These are phyloP conservation scores for Tetraodon nigroviridis DNA, from an alignment of 2,113 vertebrate genomes.

Conservation along the genomic window DNA sequence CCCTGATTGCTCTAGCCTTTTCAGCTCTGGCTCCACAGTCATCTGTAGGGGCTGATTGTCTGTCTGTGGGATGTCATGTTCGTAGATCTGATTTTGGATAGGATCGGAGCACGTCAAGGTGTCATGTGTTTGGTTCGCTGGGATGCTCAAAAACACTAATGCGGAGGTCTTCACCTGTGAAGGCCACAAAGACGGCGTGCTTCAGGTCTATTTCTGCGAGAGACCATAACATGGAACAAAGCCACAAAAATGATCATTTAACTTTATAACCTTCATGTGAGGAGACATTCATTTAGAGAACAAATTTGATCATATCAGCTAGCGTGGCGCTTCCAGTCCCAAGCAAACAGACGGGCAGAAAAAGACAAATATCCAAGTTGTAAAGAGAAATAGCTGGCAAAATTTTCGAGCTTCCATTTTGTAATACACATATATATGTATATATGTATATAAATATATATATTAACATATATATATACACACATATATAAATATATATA, in stretches of 20 bases:
- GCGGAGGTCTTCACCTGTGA: slow-evolving; percentile 11
- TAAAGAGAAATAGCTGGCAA: not conserved
- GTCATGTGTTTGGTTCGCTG: slow-evolving; percentile 8
- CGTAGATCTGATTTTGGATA: rapidly evolving
- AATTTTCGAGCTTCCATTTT: slow-evolving; percentile 23
- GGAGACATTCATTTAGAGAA: too few relatives aligned
- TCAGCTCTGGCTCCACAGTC: rapidly evolving
- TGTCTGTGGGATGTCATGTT: rapidly evolving
- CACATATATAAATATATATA: too few relatives aligned
- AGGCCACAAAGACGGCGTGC: slow-evolving; percentile 36
- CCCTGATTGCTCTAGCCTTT: slow-evolving; percentile 32
- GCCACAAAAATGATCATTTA: not conserved
- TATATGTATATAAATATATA: too few relatives aligned
- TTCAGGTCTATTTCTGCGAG: slow-evolving; percentile 26
- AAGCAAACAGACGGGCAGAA: slow-evolving; percentile 1
- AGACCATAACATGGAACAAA: not conserved
- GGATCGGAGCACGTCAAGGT: not conserved
- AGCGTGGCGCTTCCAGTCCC: slow-evolving; percentile 15
- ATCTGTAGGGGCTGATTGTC: rapidly evolving
- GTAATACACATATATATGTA: not conserved
- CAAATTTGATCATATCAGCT: slow-evolving; percentile 6
- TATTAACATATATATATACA: too few relatives aligned
- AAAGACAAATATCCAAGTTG: slow-evolving; percentile 28
- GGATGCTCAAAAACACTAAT: not conserved
- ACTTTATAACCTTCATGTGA: too few relatives aligned